These are phyloP conservation scores for Aethes cnicana DNA, from an alignment of 2,888 invertebrate genomes.

Conservation along the genomic window DNA sequence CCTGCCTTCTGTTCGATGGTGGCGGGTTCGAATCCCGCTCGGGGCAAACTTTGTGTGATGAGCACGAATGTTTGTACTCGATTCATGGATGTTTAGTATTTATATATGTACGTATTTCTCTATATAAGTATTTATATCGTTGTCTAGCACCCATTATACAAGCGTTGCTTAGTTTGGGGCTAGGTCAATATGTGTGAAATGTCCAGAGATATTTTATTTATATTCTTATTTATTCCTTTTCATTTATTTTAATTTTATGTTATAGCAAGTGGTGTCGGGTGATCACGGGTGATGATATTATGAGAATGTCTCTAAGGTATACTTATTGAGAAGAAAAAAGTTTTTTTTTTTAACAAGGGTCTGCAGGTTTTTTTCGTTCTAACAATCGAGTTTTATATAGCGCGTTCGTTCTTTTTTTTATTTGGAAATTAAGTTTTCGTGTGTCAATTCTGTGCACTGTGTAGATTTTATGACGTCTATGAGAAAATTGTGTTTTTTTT, in stretches of 20 bases:
- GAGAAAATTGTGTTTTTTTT: constrained; percentile 22
- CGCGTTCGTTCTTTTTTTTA: constrained; percentile 28
- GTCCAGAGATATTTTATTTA: constrained; percentile 29
- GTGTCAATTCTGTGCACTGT: constrained; percentile 42
- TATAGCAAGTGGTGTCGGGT: constrained; percentile 81
- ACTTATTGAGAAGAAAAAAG: constrained; percentile 33
- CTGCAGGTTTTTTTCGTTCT: constrained; percentile 34
- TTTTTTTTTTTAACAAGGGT: constrained; percentile 35
- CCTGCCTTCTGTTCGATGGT: no score
- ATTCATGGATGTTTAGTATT: no score
- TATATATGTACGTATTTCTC: no score
- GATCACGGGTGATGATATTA: constrained; percentile 88
- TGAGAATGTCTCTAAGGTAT: constrained; percentile 90
- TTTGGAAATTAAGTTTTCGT: constrained; percentile 37
- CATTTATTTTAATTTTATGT: constrained; percentile 46
- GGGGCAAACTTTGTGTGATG: no score
- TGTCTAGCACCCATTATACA: no score
- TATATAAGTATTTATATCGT: no score
- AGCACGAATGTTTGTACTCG: no score
- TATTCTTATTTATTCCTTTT: constrained; percentile 29
- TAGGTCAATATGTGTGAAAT: no score
- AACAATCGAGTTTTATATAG: constrained; percentile 22
- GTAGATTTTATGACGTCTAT: constrained; percentile 35
- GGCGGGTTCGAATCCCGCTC: no score
- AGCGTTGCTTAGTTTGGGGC: no score